A percentile compares a stretch with the other conserved stretches of the same genome.
These are phyloP conservation scores for Dexiosoma caninum DNA, from an alignment of 2,888 invertebrate genomes.

Conservation along the genomic window DNA sequence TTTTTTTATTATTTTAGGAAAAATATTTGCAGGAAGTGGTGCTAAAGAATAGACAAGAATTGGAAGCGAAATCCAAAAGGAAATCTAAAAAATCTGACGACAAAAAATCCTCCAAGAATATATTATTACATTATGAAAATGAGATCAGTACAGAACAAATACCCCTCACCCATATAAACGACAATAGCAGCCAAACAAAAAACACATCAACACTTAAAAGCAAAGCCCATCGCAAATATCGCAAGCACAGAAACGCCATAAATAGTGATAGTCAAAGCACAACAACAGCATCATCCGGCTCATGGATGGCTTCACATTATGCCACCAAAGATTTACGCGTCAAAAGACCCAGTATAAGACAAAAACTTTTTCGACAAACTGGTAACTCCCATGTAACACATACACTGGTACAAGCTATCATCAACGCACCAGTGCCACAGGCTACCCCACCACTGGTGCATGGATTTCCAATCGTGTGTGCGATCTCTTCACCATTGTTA, in stretches of 20 bases:
- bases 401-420: slow-evolving; percentile 39
- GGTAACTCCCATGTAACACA: slow-evolving; percentile 40
- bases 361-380: slow-evolving; percentile 72
- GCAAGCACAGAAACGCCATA: slow-evolving; percentile 60
- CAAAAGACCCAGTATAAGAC: slow-evolving; percentile 72
- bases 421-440: slow-evolving; percentile 37
- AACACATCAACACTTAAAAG: slow-evolving; percentile 21
- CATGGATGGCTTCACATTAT: slow-evolving; percentile 64
- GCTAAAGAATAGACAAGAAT: slow-evolving; percentile 69
- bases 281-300: slow-evolving; percentile 36
- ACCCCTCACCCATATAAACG: slow-evolving; percentile 29
- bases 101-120: slow-evolving; percentile 55
- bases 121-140: slow-evolving; percentile 68
- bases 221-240: slow-evolving; percentile 65
- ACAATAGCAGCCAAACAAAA: neutral
- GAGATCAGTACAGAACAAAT: slow-evolving; percentile 62
- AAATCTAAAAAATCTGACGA: slow-evolving; percentile 26
- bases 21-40: slow-evolving; percentile 74
- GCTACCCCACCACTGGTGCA: neutral
- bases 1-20: slow-evolving; percentile 65
- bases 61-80: slow-evolving; percentile 66
- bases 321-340: slow-evolving; percentile 65
- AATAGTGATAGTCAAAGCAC: slow-evolving; percentile 32
- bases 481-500: neutral
- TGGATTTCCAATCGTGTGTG: neutral